These are phyloP conservation scores for Anableps anableps DNA, from an alignment of 2,797 vertebrate genomes.

Conservation along the genomic window DNA sequence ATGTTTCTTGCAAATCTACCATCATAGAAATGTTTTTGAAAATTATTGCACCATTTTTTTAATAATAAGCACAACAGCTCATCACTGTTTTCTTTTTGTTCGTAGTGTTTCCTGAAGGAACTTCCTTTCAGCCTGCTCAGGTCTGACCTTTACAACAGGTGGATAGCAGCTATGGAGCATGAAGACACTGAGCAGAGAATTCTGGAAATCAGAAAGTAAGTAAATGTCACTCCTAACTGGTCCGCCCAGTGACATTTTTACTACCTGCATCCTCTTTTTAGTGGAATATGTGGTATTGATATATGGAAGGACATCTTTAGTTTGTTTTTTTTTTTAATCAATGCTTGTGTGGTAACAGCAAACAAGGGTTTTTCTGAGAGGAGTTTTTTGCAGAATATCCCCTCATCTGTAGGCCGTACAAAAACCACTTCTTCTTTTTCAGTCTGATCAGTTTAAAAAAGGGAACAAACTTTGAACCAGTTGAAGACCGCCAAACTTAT, in stretches of 20 bases:
- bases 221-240: constrained; percentile 7
- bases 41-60: neutral
- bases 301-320: neutral
- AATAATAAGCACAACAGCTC: constrained; percentile 2
- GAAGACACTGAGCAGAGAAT: constrained; percentile 76
- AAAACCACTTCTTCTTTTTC: constrained; percentile 49
- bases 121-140: constrained; percentile 91
- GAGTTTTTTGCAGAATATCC: constrained; percentile 44
- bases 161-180: constrained; percentile 87
- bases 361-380: constrained; percentile 56
- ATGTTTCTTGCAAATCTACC: neutral
- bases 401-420: neutral
- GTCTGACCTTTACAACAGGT: constrained; percentile 84
- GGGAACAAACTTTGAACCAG: constrained; percentile 49
- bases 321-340: constrained; percentile 7
- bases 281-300: neutral
- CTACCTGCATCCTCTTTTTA: neutral
- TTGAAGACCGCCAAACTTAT: constrained; percentile 60
- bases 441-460: constrained; percentile 46
- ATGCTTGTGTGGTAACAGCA: constrained; percentile 10
- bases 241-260: neutral
- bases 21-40: neutral
- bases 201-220: constrained; percentile 85
- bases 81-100: constrained; percentile 9
- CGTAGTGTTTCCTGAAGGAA: constrained; percentile 92